Percentiles rank a stretch among this genome's conserved stretches.
Conservation (phyloP, 2,888 invertebrate species). For the Cerceris rybyensis region DNA sequence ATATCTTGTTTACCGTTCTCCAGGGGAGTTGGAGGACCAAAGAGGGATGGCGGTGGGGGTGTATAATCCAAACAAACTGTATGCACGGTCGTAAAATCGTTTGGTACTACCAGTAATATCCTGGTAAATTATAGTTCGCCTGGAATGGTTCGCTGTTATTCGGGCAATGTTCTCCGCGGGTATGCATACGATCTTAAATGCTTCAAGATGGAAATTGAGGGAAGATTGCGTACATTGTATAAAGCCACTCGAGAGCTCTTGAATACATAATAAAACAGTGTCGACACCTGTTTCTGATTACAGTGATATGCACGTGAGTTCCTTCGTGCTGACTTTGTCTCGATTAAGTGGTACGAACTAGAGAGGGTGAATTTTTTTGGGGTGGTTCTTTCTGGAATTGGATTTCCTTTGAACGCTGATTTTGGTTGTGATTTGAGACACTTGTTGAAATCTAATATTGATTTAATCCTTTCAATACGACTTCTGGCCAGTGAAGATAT, state of each 20-base stretch:
- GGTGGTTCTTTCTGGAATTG: too few relatives aligned
- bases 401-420: too few relatives aligned
- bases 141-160: constrained; percentile 22
- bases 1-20: constrained; percentile 5
- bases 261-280: constrained; percentile 57
- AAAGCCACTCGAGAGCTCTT: constrained; percentile 48
- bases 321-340: background rate
- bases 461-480: too few relatives aligned
- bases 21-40: too few relatives aligned
- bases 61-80: constrained; percentile 14
- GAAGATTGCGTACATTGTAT: constrained; percentile 56
- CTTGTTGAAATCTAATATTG: too few relatives aligned
- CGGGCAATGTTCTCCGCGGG: constrained; percentile 20
- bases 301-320: constrained; percentile 10
- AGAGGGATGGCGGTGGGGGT: background rate
- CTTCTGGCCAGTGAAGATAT: too few relatives aligned
- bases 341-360: background rate
- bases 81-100: constrained; percentile 23
- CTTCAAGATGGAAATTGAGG: constrained; percentile 60
- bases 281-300: constrained; percentile 60
- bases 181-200: constrained; percentile 57
- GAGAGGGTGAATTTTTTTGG: too few relatives aligned
- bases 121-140: constrained; percentile 45
- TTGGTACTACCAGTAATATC: constrained; percentile 30
- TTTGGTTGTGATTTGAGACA: too few relatives aligned